Conservation (phyloP, 2,113 vertebrate genomes). For the Nibea albiflora region DNA sequence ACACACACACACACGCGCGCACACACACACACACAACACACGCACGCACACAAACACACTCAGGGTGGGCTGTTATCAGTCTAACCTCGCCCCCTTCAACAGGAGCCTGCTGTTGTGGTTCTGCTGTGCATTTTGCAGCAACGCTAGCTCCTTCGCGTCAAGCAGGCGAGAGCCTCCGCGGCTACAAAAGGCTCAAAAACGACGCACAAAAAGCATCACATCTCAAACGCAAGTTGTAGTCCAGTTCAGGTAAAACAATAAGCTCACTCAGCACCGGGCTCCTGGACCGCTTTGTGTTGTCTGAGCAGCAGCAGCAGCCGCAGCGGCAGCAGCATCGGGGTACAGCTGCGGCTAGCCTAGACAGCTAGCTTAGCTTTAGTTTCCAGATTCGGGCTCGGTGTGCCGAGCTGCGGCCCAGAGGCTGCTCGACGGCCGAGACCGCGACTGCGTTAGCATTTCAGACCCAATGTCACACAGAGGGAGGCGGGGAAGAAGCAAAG, state of each 20-base stretch:
- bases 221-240: conserved; percentile 57
- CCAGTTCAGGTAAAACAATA: conserved; percentile 34
- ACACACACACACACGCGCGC: conserved; percentile 5
- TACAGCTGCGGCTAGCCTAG: conserved; percentile 76
- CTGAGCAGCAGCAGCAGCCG: conserved; percentile 62
- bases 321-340: conserved; percentile 75
- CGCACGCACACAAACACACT: conserved; percentile 13
- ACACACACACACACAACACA: too few relatives aligned
- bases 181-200: conserved; percentile 61
- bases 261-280: conserved; percentile 53
- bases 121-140: conserved; percentile 74
- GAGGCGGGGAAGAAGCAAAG: conserved; percentile 2
- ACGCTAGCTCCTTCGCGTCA: conserved; percentile 65
- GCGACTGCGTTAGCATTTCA: conserved; percentile 60
- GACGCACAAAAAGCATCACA: conserved; percentile 68
- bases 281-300: conserved; percentile 30
- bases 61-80: conserved; percentile 69
- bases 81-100: conserved; percentile 77
- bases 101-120: conserved; percentile 64
- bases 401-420: conserved; percentile 79
- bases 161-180: conserved; percentile 52
- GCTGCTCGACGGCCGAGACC: conserved; percentile 70
- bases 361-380: conserved; percentile 71
- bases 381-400: conserved; percentile 67
- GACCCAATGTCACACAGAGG: conserved; percentile 14